Evolutionary conservation across 2,888 invertebrate species (phyloP).

Genomic region (Ormyrus thymus): DNA sequence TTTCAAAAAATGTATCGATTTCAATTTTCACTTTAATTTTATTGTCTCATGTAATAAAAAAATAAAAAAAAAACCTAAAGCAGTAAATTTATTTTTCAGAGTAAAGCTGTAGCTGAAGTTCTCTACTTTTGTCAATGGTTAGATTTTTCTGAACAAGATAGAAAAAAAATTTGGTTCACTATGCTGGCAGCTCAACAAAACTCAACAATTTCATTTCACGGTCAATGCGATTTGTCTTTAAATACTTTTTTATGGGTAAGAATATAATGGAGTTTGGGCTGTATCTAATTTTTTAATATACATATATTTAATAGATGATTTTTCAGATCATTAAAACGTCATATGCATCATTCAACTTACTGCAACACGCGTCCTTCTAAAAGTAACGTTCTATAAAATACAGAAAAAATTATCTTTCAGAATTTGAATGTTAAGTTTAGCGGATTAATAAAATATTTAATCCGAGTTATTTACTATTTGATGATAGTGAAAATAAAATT

Average conservation of each 20-base stretch:
- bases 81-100: conserved; percentile 35
- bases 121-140: conserved; percentile 44
- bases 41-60: too few species aligned
- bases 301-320: neutral
- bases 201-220: conserved; percentile 44
- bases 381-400: too few species aligned
- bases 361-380: conserved; percentile 4
- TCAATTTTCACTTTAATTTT: too few species aligned
- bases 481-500: too few species aligned
- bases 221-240: conserved; percentile 39
- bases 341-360: conserved; percentile 46
- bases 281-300: neutral
- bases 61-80: too few species aligned
- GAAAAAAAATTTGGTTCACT: conserved; percentile 32
- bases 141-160: neutral
- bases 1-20: too few species aligned
- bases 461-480: too few species aligned
- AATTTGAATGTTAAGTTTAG: too few species aligned
- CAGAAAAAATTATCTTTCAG: too few species aligned
- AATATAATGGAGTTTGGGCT: neutral
- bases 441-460: too few species aligned
- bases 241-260: conserved; percentile 49
- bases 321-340: conserved; percentile 46
- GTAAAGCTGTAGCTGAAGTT: conserved; percentile 22
- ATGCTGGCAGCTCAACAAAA: conserved; percentile 32